Evolutionary conservation across 1,140 invertebrate species (phyloP).

Genomic region (Lasaia peninsularis): DNA sequence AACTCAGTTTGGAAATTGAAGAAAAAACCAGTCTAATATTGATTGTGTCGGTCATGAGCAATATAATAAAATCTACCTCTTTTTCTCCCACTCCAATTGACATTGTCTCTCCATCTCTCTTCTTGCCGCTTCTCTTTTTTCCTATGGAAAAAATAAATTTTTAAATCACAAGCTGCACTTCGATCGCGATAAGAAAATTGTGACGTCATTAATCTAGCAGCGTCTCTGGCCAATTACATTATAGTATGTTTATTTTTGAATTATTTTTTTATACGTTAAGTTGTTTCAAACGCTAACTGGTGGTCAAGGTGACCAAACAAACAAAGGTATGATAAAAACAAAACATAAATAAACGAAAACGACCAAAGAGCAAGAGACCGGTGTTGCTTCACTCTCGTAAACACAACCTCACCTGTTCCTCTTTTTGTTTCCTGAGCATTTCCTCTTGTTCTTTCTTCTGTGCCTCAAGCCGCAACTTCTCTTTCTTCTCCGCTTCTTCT

Average conservation of each 20-base stretch:
- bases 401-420: slow-evolving; percentile 66
- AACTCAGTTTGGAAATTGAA: too few species aligned
- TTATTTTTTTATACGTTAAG: too few species aligned
- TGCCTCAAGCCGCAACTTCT: slow-evolving; percentile 84
- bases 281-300: too few species aligned
- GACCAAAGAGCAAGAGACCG: neutral
- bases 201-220: too few species aligned
- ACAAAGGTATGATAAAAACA: too few species aligned
- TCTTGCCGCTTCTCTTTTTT: slow-evolving; percentile 70
- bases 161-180: slow-evolving; percentile 35
- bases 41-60: too few species aligned
- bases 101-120: slow-evolving; percentile 95
- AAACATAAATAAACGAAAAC: too few species aligned
- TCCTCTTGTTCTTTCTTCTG: slow-evolving; percentile 82
- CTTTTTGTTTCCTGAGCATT: slow-evolving; percentile 73
- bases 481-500: slow-evolving; percentile 91
- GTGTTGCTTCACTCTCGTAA: neutral
- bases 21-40: too few species aligned
- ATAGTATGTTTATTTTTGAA: too few species aligned
- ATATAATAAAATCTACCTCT: slow-evolving; percentile 81
- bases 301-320: too few species aligned
- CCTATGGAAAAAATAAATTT: slow-evolving; percentile 57
- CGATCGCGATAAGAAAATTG: neutral
- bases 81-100: slow-evolving; percentile 97
- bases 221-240: too few species aligned